Base-by-base conservation (phyloP, 2,888 invertebrate genomes). In the Lottia gigantea region DNA sequence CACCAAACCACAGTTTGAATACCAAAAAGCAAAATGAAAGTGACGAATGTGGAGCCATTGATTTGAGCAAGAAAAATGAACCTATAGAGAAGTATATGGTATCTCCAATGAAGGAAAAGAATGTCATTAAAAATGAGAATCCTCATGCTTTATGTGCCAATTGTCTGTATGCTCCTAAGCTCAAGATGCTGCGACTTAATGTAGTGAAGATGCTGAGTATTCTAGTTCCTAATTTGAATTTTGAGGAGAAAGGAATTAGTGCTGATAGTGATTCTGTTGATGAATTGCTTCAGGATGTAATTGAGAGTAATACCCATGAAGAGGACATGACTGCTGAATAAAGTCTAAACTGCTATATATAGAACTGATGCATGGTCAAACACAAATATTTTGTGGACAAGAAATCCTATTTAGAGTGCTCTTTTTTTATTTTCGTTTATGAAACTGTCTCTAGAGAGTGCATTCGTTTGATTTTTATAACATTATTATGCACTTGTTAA, bases 181-280 rank as follows among this genome's bases (percentile, higher is more conserved):
- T 88, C 68, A 79, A 80, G 69, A 78, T 82, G 76, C 78, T 87
- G 70, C 78, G 88, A 15, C 78, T 81, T 70, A 87, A 87, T 71
- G 87, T 88, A 25, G 85, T 87, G 26, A 82, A 85, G 45, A 88
- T 88, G 88, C 79, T 88, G 73, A 83, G 85, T 73, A 85, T 86
- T 70, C 81, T 87, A 71, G 86, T 86, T 16, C 88, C 88, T 14
- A 87, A 87, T 71, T 76, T 88, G 70, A 85, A 86, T 74, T 84
- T 86, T 67, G 87, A 85, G 66, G 87, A 86, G 73, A 86, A 86
- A 72, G 85, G 85, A 65, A 85, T 87, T 71, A 85, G 85, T 69
- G 85, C 84, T 3, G 85, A 86, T 68, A 84, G 85, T 16, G 86
- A 87, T 70, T 84, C 87, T 3, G 86, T 88, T 7, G 88, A 88